phyloP scores from a whole-genome alignment of 2,888 invertebrate genomes.

The Sialis fuliginosa region DNA sequence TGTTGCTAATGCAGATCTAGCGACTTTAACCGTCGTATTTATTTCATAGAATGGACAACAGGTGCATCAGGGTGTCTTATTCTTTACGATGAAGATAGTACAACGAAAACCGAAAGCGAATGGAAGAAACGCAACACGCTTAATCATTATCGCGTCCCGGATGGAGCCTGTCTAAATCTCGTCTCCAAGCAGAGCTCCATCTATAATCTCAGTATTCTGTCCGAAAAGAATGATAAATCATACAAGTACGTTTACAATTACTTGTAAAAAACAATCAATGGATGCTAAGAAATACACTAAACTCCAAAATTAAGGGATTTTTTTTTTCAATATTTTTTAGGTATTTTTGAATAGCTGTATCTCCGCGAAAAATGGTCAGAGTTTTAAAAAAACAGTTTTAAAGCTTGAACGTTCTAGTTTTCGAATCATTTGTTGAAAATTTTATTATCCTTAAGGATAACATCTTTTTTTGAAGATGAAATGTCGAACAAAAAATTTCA shows the following conservation, averaged over 20 bases:
- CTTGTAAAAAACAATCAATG: too few relatives aligned
- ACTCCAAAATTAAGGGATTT: too few relatives aligned
- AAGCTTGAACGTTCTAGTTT: too few relatives aligned
- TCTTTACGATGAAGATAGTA: constrained; percentile 91
- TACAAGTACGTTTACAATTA: constrained; percentile 47
- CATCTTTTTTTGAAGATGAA: too few relatives aligned
- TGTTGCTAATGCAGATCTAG: background rate
- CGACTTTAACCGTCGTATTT: background rate
- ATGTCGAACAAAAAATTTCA: too few relatives aligned
- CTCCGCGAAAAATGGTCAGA: too few relatives aligned
- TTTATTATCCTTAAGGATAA: too few relatives aligned
- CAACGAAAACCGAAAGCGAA: constrained; percentile 88
- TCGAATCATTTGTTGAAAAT: too few relatives aligned
- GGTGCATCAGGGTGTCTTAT: constrained; percentile 85
- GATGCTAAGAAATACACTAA: too few relatives aligned
- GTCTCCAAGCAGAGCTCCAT: constrained; percentile 92
- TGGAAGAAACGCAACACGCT: constrained; percentile 96
- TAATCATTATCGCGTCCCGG: constrained; percentile 91
- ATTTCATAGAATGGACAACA: constrained; percentile 73
- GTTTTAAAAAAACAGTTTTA: too few relatives aligned
- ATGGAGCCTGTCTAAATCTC: constrained; percentile 83
- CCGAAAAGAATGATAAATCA: constrained; percentile 88
- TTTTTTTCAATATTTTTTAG: too few relatives aligned
- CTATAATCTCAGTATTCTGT: constrained; percentile 84
- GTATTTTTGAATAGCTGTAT: too few relatives aligned